A percentile compares a stretch with the other conserved stretches of the same genome.
Evolutionary conservation across 2,113 vertebrate genomes (phyloP).

Genomic region (Carollia perspicillata): DNA sequence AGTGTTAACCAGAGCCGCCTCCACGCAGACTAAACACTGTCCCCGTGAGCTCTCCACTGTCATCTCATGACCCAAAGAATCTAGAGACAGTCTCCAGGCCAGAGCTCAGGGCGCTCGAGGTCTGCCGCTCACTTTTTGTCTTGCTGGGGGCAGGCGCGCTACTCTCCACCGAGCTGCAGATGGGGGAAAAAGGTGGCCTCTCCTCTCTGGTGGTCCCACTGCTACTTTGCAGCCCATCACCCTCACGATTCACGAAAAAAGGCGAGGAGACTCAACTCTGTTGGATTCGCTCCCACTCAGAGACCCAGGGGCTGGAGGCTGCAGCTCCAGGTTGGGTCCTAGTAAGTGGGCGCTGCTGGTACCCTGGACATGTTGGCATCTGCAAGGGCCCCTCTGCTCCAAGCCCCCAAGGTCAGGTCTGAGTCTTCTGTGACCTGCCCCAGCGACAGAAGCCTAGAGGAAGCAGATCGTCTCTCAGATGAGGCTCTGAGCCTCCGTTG

Average conservation of each 20-base stretch:
- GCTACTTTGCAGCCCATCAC: neutral
- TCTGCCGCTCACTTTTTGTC: conserved; percentile 32
- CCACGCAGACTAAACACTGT: conserved; percentile 70
- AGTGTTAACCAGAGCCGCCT: conserved; percentile 49
- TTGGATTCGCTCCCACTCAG: neutral
- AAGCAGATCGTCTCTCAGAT: neutral
- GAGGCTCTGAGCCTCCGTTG: neutral
- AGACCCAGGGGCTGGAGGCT: neutral
- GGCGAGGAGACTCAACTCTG: neutral
- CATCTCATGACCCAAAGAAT: conserved; percentile 60
- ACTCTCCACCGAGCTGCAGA: neutral
- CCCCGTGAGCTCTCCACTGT: conserved; percentile 55
- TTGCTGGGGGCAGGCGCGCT: accelerated
- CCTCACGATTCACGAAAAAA: neutral
- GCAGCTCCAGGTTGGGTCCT: neutral
- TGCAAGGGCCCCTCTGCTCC: accelerated
- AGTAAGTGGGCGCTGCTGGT: neutral
- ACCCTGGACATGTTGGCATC: neutral
- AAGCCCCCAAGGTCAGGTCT: neutral
- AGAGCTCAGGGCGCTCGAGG: conserved; percentile 42
- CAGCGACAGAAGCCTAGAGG: neutral
- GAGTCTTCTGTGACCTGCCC: neutral
- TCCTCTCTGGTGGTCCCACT: neutral
- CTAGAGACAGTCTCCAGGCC: conserved; percentile 63
- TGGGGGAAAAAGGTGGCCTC: neutral